phyloP scores from a whole-genome alignment of 2,113 vertebrate species.

The Neogobius melanostomus region DNA sequence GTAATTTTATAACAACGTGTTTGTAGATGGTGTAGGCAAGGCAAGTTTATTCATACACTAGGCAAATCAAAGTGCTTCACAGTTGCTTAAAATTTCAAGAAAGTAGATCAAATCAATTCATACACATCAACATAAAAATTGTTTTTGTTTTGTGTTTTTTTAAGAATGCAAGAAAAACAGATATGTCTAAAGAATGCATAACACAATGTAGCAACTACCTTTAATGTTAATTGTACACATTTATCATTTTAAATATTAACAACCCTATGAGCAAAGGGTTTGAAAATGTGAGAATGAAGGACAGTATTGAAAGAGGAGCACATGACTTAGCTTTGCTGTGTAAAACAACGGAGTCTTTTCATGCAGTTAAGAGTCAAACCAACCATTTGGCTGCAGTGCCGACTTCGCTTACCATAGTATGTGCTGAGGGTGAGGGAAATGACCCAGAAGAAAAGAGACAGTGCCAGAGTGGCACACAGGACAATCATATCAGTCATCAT shows the following conservation, averaged over 20 bases:
- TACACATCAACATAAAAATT: too few species aligned
- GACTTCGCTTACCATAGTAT: slow-evolving; percentile 82
- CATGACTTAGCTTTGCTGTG: slow-evolving; percentile 9
- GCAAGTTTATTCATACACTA: too few species aligned
- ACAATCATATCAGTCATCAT: slow-evolving; percentile 91
- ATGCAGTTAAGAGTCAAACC: background rate
- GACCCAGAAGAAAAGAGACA: slow-evolving; percentile 91
- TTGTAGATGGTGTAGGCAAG: too few species aligned
- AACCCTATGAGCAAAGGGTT: background rate
- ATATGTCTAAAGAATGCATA: too few species aligned
- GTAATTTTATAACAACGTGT: slow-evolving; percentile 4
- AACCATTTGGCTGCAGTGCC: background rate
- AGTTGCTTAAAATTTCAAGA: too few species aligned
- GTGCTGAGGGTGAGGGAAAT: slow-evolving; percentile 85
- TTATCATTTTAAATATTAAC: too few species aligned
- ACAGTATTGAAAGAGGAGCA: background rate
- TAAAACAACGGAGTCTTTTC: background rate
- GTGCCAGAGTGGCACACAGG: slow-evolving; percentile 84
- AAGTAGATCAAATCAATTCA: too few species aligned
- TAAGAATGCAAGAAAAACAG: too few species aligned
- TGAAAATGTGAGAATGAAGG: slow-evolving; percentile 1
- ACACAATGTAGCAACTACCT: too few species aligned
- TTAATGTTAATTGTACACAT: too few species aligned
- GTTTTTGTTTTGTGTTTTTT: too few species aligned
- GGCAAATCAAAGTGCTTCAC: too few species aligned